Conservation (phyloP, 2,113 vertebrate genomes). For the Carassius gibelio region DNA sequence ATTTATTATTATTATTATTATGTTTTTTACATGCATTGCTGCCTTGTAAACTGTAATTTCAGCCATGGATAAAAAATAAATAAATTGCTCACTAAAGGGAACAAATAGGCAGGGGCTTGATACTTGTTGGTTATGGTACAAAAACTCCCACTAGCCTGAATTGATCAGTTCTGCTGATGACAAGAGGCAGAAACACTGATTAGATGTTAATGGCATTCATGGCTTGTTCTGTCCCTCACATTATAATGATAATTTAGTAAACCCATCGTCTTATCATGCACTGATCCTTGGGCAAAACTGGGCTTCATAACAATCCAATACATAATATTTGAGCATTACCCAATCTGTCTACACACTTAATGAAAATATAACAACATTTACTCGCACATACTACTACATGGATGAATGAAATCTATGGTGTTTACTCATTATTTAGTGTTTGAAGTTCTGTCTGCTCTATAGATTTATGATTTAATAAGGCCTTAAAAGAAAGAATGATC, state of each 20-base stretch:
- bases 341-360: background rate
- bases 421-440: background rate
- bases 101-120: background rate
- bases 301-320: conserved; percentile 19
- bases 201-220: conserved; percentile 45
- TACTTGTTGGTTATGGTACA: background rate
- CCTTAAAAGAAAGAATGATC: background rate
- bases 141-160: conserved; percentile 15
- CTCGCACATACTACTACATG: background rate
- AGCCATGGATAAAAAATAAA: background rate
- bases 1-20: too few relatives aligned
- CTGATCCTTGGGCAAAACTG: background rate
- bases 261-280: conserved; percentile 14
- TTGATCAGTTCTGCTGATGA: conserved; percentile 43
- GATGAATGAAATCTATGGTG: background rate
- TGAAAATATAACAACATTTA: background rate
- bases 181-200: conserved; percentile 37
- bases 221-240: conserved; percentile 33
- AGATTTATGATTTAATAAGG: too few relatives aligned
- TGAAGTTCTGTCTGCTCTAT: background rate
- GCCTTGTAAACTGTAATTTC: background rate
- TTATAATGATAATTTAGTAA: conserved; percentile 48
- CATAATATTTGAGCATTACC: background rate
- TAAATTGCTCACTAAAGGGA: background rate
- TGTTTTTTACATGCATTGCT: background rate